A percentile compares a stretch with the other conserved stretches of the same genome.
Conservation (phyloP, 2,113 vertebrate genomes). For the Colossoma macropomum region DNA sequence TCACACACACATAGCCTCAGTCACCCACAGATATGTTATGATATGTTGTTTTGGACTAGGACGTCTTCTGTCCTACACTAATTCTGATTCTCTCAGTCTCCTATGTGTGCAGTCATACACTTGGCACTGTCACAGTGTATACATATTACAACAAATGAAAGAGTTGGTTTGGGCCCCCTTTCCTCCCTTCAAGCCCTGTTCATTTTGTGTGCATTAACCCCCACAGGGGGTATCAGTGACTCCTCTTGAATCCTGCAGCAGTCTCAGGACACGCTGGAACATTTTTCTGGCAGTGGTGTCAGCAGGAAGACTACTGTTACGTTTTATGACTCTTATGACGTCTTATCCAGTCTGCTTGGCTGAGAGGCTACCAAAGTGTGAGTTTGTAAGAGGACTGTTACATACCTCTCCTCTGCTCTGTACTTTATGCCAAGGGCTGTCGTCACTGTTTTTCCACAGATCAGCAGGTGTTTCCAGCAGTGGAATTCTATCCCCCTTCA, state of each 20-base stretch:
- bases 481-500: background rate
- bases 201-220: background rate
- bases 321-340: constrained; percentile 50
- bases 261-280: constrained; percentile 26
- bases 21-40: no score
- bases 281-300: constrained; percentile 48
- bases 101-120: no score
- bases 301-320: constrained; percentile 50
- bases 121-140: no score
- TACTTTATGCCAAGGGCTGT: background rate
- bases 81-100: no score
- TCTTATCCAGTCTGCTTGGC: background rate
- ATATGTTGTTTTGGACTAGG: no score
- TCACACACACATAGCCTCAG: no score
- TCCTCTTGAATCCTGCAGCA: constrained; percentile 2
- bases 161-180: no score
- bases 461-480: background rate
- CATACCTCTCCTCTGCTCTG: background rate
- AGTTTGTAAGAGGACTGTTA: background rate
- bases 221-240: background rate
- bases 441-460: background rate
- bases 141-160: no score
- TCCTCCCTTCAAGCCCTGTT: background rate
- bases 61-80: no score
- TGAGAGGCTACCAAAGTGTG: background rate